Conservation (phyloP, 23 tunicate genomes). For the Styela plicata region DNA sequence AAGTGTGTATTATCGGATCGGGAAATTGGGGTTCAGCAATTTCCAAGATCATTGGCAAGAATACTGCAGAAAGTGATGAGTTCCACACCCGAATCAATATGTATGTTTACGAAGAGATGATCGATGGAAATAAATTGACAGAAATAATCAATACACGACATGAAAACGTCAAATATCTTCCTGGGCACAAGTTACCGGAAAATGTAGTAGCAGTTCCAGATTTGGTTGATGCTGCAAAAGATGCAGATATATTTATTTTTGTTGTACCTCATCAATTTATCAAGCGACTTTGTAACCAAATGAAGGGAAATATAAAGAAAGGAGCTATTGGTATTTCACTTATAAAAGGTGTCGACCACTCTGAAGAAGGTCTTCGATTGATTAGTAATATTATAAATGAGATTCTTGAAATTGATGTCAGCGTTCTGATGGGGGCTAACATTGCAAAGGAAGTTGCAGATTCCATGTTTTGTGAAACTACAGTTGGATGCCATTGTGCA, state of each 20-base stretch:
- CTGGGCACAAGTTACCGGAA: slow-evolving; percentile 77
- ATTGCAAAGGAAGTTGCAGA: slow-evolving; percentile 92
- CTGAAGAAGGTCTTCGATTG: slow-evolving; percentile 70
- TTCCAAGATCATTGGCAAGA: slow-evolving; percentile 71
- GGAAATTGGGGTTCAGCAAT: slow-evolving; percentile 98
- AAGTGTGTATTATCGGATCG: slow-evolving; percentile 86
- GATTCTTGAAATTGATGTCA: slow-evolving; percentile 62
- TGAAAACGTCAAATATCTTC: slow-evolving; percentile 94
- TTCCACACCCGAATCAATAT: slow-evolving; percentile 67
- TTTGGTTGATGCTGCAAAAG: slow-evolving; percentile 69
- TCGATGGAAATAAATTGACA: slow-evolving; percentile 64
- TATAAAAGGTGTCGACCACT: slow-evolving; percentile 92
- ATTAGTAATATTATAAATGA: slow-evolving; percentile 75
- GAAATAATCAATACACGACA: slow-evolving; percentile 88
- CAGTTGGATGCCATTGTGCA: slow-evolving; percentile 52
- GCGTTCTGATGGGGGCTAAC: slow-evolving; percentile 95
- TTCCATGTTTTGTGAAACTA: slow-evolving; percentile 90
- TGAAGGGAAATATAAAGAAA: slow-evolving; percentile 67
- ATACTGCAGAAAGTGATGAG: slow-evolving; percentile 43
- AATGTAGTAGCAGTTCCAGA: slow-evolving; percentile 99
- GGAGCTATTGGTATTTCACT: slow-evolving; percentile 84
- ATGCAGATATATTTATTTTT: slow-evolving; percentile 86
- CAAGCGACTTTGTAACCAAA: slow-evolving; percentile 43
- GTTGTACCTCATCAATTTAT: slow-evolving; percentile 99
- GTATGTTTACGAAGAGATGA: slow-evolving; percentile 90